phyloP scores from a whole-genome alignment of 2,888 invertebrate species.

The Monoplex corrugatus region DNA sequence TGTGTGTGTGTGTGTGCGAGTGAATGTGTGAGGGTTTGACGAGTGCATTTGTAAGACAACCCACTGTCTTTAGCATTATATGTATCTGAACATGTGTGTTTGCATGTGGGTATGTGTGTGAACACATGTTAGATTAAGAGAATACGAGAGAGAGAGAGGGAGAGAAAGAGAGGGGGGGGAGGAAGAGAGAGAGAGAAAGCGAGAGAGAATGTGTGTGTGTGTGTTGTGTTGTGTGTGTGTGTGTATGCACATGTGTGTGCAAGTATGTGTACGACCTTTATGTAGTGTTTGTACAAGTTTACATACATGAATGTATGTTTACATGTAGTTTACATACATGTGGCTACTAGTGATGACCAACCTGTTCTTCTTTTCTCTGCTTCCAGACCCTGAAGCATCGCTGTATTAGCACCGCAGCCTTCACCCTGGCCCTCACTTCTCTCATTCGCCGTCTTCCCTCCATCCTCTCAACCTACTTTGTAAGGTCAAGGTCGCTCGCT shows the following conservation, averaged over 20 bases:
- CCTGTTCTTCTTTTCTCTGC: conserved; percentile 46
- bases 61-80: too few relatives aligned
- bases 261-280: not conserved
- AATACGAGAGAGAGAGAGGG: too few relatives aligned
- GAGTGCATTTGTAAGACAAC: too few relatives aligned
- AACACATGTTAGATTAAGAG: too few relatives aligned
- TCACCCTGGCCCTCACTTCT: conserved; percentile 13
- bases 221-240: not conserved
- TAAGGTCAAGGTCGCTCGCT: conserved; percentile 42
- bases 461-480: conserved; percentile 51
- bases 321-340: not conserved
- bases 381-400: conserved; percentile 51
- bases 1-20: too few relatives aligned
- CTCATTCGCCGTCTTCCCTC: conserved; percentile 41
- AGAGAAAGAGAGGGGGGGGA: too few relatives aligned
- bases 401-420: conserved; percentile 54
- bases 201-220: too few relatives aligned
- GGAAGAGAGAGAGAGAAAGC: too few relatives aligned
- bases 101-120: too few relatives aligned
- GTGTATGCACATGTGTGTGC: not conserved
- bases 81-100: too few relatives aligned
- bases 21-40: too few relatives aligned
- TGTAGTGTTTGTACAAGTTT: not conserved
- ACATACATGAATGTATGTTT: not conserved
- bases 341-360: conserved; percentile 20